Conservation (phyloP, 2,113 vertebrate species). For the Apistogramma diplotaenia region DNA sequence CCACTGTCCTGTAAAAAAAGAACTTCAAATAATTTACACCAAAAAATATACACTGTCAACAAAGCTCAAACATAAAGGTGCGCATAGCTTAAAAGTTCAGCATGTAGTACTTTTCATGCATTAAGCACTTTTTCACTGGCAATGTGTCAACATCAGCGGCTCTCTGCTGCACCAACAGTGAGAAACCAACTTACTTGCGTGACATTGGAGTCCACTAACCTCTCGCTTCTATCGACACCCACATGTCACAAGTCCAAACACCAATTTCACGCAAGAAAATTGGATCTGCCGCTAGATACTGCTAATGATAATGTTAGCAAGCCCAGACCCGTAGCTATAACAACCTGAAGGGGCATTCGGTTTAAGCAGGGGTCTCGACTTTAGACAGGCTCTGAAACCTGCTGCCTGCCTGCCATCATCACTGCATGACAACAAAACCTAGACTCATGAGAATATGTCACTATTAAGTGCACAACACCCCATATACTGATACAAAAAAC, state of each 20-base stretch:
- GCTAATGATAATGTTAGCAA: background rate
- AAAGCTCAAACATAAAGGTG: background rate
- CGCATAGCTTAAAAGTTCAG: background rate
- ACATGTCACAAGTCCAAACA: background rate
- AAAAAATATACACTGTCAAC: background rate
- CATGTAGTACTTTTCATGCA: background rate
- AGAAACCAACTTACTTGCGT: background rate
- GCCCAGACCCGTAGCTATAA: background rate
- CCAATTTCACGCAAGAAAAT: background rate
- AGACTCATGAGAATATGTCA: background rate
- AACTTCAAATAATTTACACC: background rate
- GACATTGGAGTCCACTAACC: background rate
- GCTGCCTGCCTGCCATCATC: background rate
- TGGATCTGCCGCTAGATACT: background rate
- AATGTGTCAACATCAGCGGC: background rate
- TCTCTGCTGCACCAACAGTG: background rate
- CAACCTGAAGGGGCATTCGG: background rate
- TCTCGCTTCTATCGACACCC: background rate
- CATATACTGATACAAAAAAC: background rate
- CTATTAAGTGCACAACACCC: background rate
- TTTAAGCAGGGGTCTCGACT: background rate
- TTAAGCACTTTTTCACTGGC: background rate
- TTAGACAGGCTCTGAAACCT: background rate
- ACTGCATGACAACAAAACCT: background rate
- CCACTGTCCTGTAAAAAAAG: background rate